These are phyloP conservation scores for Emmelina monodactyla DNA, from an alignment of 2,888 invertebrate genomes.

Conservation along the genomic window DNA sequence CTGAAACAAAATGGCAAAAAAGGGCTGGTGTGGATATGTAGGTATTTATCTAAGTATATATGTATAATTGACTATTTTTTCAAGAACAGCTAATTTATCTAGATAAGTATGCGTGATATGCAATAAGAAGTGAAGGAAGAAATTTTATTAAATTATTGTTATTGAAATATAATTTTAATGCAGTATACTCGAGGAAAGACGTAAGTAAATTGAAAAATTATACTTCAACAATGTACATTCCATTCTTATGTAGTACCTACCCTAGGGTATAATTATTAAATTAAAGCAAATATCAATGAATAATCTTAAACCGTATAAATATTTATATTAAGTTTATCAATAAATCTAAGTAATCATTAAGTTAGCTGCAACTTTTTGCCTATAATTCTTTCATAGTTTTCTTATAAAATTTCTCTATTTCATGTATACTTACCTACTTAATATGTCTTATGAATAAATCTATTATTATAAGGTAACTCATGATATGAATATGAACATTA, in stretches of 20 bases:
- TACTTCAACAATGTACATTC: slow-evolving; percentile 44
- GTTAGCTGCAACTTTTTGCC: too few relatives aligned
- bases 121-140: slow-evolving; percentile 46
- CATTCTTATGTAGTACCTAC: slow-evolving; percentile 34
- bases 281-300: slow-evolving; percentile 41
- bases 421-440: too few relatives aligned
- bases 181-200: neutral
- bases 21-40: slow-evolving; percentile 6
- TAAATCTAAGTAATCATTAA: too few relatives aligned
- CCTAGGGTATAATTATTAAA: slow-evolving; percentile 33
- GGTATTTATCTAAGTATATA: slow-evolving; percentile 30
- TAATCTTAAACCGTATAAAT: slow-evolving; percentile 24
- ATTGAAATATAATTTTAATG: slow-evolving; percentile 35
- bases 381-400: too few relatives aligned
- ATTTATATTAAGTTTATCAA: slow-evolving; percentile 27
- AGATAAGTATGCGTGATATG: slow-evolving; percentile 52
- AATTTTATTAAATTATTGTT: slow-evolving; percentile 27
- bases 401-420: too few relatives aligned
- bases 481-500: too few relatives aligned
- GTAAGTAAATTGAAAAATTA: slow-evolving; percentile 20
- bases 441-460: too few relatives aligned
- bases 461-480: too few relatives aligned
- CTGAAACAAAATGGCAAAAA: neutral
- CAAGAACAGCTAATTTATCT: slow-evolving; percentile 32
- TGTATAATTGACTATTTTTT: slow-evolving; percentile 42